phyloP scores from a whole-genome alignment of 2,797 vertebrate species.

The Rhabdophis nuchalis region DNA sequence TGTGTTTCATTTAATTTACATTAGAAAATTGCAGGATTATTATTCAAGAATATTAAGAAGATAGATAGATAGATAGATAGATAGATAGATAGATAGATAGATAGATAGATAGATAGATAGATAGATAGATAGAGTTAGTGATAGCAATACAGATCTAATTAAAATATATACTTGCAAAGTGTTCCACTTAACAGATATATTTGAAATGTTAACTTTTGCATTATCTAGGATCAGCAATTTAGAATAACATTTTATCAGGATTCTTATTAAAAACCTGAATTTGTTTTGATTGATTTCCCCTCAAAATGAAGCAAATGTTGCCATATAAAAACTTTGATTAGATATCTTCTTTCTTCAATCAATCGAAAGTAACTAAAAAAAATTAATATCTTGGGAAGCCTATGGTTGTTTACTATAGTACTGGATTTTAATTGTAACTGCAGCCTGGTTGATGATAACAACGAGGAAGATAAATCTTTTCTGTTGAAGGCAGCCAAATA shows the following conservation, averaged over 20 bases:
- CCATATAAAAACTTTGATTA: slow-evolving; percentile 17
- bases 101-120: too few relatives aligned
- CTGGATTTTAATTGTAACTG: slow-evolving; percentile 33
- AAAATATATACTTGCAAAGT: too few relatives aligned
- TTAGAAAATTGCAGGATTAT: not conserved
- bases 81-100: too few relatives aligned
- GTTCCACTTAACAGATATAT: slow-evolving; percentile 6
- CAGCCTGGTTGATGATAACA: not conserved
- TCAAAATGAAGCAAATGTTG: slow-evolving; percentile 13
- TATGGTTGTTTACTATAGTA: slow-evolving; percentile 20
- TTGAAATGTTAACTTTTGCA: slow-evolving; percentile 1
- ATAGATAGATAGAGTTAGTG: too few relatives aligned
- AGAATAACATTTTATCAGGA: slow-evolving; percentile 23
- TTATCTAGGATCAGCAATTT: slow-evolving; percentile 30
- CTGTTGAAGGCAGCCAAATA: slow-evolving; percentile 14
- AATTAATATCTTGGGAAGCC: not conserved
- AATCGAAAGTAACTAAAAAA: slow-evolving; percentile 5
- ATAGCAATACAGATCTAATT: too few relatives aligned
- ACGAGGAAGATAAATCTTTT: slow-evolving; percentile 23
- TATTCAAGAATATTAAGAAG: not conserved
- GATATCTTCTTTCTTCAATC: not conserved
- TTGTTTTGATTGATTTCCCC: slow-evolving; percentile 21
- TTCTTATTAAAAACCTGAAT: slow-evolving; percentile 24
- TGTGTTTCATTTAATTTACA: slow-evolving; percentile 2
- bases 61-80: too few relatives aligned